Evolutionary conservation across 2,888 invertebrate genomes (phyloP).

Genomic region (Athalia circularis): DNA sequence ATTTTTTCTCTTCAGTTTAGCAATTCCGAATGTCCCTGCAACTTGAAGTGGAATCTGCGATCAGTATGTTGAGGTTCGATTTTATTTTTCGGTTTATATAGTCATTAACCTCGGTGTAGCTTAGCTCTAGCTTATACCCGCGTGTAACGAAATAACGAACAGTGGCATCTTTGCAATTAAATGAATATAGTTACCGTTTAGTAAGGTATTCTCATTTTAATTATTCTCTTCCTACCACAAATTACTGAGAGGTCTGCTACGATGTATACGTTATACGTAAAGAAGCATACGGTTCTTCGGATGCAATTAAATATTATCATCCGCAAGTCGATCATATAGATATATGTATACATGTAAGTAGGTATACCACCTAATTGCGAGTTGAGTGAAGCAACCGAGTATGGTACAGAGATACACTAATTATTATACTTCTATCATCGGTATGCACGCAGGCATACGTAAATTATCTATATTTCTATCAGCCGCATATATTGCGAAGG

Average conservation of each 20-base stretch:
- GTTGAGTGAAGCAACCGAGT: not conserved
- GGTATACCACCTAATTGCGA: conserved; percentile 19
- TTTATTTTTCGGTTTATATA: conserved; percentile 24
- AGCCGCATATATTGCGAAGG: not conserved
- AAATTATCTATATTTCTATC: conserved; percentile 24
- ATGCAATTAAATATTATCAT: conserved; percentile 32
- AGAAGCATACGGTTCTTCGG: not conserved
- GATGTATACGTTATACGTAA: not conserved
- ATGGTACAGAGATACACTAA: conserved; percentile 5
- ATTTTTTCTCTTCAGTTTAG: not conserved
- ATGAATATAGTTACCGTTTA: conserved; percentile 25
- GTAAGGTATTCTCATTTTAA: conserved; percentile 15
- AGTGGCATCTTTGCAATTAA: conserved; percentile 12
- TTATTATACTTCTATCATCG: not conserved
- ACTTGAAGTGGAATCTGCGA: conserved; percentile 17
- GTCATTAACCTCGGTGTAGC: conserved; percentile 8
- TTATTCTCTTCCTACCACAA: conserved; percentile 22
- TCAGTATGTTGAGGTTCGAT: conserved; percentile 7
- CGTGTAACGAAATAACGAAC: conserved; percentile 10
- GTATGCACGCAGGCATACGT: not conserved
- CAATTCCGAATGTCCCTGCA: not conserved
- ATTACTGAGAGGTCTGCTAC: not conserved
- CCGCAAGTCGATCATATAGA: not conserved
- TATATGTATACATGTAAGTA: not conserved
- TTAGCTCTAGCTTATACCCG: not conserved